Conservation (phyloP, 2,888 invertebrate species). For the Aricia artaxerxes region DNA sequence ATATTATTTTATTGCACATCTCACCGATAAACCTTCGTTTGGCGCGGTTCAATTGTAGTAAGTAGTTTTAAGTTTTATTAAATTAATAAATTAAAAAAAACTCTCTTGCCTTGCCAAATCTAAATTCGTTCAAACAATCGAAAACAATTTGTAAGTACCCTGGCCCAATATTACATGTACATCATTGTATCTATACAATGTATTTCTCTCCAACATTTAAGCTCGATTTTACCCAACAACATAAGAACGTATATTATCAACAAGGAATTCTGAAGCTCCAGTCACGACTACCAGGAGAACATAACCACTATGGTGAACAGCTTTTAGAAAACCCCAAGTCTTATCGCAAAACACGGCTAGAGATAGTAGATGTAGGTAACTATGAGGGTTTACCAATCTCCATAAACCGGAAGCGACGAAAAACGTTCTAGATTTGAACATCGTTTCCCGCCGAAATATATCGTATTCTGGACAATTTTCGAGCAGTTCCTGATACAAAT, state of each 20-base stretch:
- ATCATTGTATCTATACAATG: too few relatives aligned
- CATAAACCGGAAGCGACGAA: constrained; percentile 87
- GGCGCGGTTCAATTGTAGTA: too few relatives aligned
- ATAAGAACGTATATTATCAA: constrained; percentile 54
- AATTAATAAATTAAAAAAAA: too few relatives aligned
- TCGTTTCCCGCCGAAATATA: constrained; percentile 73
- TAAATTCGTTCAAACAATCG: too few relatives aligned
- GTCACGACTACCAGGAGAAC: constrained; percentile 84
- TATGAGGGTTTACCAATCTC: constrained; percentile 90
- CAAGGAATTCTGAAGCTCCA: constrained; percentile 73
- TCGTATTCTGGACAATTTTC: constrained; percentile 81
- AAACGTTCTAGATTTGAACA: constrained; percentile 87
- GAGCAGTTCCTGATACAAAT: constrained; percentile 87
- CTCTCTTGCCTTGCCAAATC: too few relatives aligned
- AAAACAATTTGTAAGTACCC: too few relatives aligned
- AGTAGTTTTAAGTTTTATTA: too few relatives aligned
- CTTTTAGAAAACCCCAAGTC: constrained; percentile 87
- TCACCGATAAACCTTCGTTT: too few relatives aligned
- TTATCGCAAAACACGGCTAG: constrained; percentile 91
- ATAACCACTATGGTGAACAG: constrained; percentile 86
- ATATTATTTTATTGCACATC: too few relatives aligned
- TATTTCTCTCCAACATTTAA: too few relatives aligned
- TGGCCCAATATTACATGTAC: too few relatives aligned
- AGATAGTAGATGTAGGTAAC: constrained; percentile 86
- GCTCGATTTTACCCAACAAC: constrained; percentile 42